Base-by-base conservation (phyloP, 1,140 invertebrate species). In the Caenorhabditis tropicalis region DNA sequence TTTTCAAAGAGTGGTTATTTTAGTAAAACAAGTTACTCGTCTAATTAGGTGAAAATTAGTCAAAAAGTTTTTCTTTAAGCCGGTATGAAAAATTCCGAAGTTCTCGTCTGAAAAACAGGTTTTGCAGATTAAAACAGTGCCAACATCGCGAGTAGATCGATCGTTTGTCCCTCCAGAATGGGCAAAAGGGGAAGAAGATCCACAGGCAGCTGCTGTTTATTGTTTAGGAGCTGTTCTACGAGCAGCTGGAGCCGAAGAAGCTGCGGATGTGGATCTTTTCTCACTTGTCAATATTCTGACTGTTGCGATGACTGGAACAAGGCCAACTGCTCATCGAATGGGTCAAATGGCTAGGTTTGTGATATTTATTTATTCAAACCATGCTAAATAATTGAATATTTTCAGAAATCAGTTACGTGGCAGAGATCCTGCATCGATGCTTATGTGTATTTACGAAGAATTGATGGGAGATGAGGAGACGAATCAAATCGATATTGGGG, bases 201-300 rank as follows among this genome's bases (percentile, higher is more conserved):
- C 84, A 9, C 27, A 36, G 56, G 84, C 84, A 21, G 84, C 84
- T 21, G 80, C 84, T 46, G 84, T 85, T n/a, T 85, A 82, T 51
- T 85, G 84, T 33, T 39, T 85, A 19, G 84, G 84, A 82, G 84
- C 84, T 48, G 84, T 82, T 79, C 24, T 85, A 31, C 19, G 84
- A 39, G 80, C 80, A 36, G 56, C 56, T 79, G 84, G 84, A 49
- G 84, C 81, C n/a, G 79, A 85, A 46, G 33, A 81, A 36, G 83
- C 83, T 15, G 56, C 53, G 7, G 84, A 85, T 43, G 84, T 82
- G 0, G 84, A 85, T 85, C 81, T 85, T 5, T 85, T 85, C 81
- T 85, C 84, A 19, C 81, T 85, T 21, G 84, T 85, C 56, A 85
- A 85, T 27, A 82, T 85, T 33, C 53, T 85, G 15, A 85, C 84